Evolutionary conservation across 2,797 vertebrate species (phyloP), one percentile per base, ranked within the genome.

Genomic region (Schizothorax lantsangensis): DNA sequence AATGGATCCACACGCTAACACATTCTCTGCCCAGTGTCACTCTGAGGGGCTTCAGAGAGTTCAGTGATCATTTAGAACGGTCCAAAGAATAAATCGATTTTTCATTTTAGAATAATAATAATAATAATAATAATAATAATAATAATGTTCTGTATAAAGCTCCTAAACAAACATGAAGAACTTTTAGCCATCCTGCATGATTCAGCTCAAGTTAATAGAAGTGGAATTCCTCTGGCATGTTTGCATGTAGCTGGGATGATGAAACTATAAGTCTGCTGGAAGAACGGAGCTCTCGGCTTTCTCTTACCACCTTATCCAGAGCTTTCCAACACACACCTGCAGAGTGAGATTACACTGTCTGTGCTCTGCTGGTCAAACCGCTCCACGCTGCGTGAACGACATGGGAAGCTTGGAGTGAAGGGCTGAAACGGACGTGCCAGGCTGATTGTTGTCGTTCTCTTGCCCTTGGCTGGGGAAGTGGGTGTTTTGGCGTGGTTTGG

Each of bases 361-460:
- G 79, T 17, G 30, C 69, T 14, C 79, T 10, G 26, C n/a, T 43
- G 47, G 36, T 59, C 36, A 43, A 33, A 10, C 26, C 4, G 6
- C 17, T 26, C 19, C 5, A 11, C 21, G 6, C 19, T 30, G 52
- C 4, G 47, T 62, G 5, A 74, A 62, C 17, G 36, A 36, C 45
- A 21, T 64, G 40, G 49, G 38, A 75, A 74, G 38, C 59, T 17
- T 5, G 0, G 49, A 33, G 4, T 5, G 5, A 75, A 36, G 47
- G 62, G 5, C 79, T 64, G 40, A 43, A 84, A 21, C 62, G 84
- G 75, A 85, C 66, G 2, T 85, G 75, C 84, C 49, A 77, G 64
- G 78, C 43, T 90, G 80, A 83, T 87, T 84, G 69, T 36, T 54
- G 72, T 36, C 19, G 49, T 81, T 84, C 54, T 57, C 54, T 69